Evolutionary conservation across 2,797 vertebrate genomes (phyloP), one percentile per base, ranked within the genome.

Genomic region (Alauda arvensis): DNA sequence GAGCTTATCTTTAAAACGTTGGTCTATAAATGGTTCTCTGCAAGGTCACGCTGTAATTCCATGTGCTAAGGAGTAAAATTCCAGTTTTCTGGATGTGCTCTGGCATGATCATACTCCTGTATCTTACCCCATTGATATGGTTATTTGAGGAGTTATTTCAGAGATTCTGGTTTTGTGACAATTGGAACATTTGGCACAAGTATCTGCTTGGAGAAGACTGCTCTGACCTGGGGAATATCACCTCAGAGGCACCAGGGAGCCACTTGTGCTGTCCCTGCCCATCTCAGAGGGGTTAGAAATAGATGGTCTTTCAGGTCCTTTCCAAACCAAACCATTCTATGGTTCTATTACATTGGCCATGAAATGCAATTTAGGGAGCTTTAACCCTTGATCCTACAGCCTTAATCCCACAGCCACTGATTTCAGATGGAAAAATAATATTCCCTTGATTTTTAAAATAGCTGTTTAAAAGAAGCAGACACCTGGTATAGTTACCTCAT

Each of bases 1-100:
- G 78, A 88, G 81, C 57, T 90, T 85, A 86, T 82, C 75, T 89
- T 85, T 86, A 92, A 93, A 92, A 79, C 12, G 24, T 63, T 82
- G 28, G 43, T 70, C 69, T 87, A 53, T 82, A 88, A 88, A 87
- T 39, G 80, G 51, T 13, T 75, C 25, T 85, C 83, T 52, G 33
- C 53, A 74, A 89, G 67, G 67, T 67, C 65, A 65, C 0, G 0
- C 25, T 37, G 25, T 43, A 87, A 82, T 66, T 85, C 42, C 9
- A 28, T 9, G 25, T 19, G 25, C 24, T 23, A 60, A 68, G 52
- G 49, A 45, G 13, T 33, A 46, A 61, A 83, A 85, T 49, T 77
- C 65, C 55, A 57, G 18, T 10, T 57, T 79, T 56, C 53, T 76
- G 42, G 5, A 14, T 70, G 34, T 51, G 14, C 42, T 43, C 46